A percentile compares a stretch with the other conserved stretches of the same genome.
phyloP scores from a whole-genome alignment of 2,888 invertebrate species.

The Tiliacea aurago region DNA sequence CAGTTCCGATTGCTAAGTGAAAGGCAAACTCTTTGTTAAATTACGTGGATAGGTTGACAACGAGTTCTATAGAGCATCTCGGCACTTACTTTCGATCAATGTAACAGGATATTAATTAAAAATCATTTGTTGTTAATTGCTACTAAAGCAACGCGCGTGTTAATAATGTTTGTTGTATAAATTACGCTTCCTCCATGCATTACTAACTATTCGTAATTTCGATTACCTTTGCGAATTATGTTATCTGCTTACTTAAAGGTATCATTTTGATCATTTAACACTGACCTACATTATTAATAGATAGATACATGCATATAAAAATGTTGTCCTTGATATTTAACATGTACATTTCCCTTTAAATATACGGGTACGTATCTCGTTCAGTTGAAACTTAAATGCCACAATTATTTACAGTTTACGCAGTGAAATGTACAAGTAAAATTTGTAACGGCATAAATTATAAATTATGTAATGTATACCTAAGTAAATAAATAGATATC shows the following conservation, averaged over 20 bases:
- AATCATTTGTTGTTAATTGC: constrained; percentile 33
- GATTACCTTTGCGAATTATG: constrained; percentile 42
- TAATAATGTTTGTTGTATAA: constrained; percentile 39
- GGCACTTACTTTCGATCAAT: constrained; percentile 56
- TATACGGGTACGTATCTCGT: constrained; percentile 36
- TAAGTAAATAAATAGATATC: background rate
- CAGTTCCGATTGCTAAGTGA: constrained; percentile 87
- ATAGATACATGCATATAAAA: constrained; percentile 44
- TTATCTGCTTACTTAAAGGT: constrained; percentile 49
- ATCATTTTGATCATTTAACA: constrained; percentile 56
- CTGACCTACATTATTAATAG: constrained; percentile 63
- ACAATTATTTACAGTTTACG: constrained; percentile 8
- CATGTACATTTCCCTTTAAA: constrained; percentile 45
- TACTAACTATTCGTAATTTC: constrained; percentile 32
- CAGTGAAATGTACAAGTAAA: background rate
- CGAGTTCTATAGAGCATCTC: constrained; percentile 71
- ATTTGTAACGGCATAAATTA: constrained; percentile 20
- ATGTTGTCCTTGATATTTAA: constrained; percentile 68
- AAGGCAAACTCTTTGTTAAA: constrained; percentile 88
- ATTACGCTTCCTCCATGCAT: constrained; percentile 35
- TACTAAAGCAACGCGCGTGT: constrained; percentile 35
- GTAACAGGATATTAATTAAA: constrained; percentile 48
- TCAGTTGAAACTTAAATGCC: constrained; percentile 5
- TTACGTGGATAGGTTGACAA: constrained; percentile 80
- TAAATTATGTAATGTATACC: constrained; percentile 5